Base-by-base conservation (phyloP, 2,113 vertebrate species). In the Protobothrops flavoviridis region DNA sequence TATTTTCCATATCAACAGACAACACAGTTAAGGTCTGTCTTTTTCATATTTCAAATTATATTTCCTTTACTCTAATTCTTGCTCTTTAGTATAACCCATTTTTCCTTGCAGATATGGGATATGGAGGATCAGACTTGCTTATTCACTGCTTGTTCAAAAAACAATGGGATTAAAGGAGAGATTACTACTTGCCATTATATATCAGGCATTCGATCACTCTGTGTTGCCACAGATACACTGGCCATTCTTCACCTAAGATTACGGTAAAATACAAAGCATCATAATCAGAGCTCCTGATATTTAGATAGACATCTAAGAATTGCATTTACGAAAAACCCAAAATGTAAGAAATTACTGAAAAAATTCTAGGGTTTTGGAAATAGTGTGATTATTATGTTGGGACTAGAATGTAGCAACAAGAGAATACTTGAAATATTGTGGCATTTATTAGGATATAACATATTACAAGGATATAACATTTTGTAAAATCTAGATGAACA, bases 41-140 rank as follows among this genome's bases (percentile, higher is more conserved):
- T 93, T 59, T 87, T 45, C 24, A 43, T 57, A 17, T 43, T 29
- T 45, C 50, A n/a, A 53, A 57, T 90, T 93, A 53, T 52, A 5
- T 85, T 90, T 90, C 11, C 12, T 10, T 43, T n/a, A n/a, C 59
- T 0, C 81, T n/a, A 21, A 17, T 90, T 74, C 8, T 90, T 94
- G 94, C 11, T 3, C 45, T 96, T 91, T 50, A 3, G 12, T 23
- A 52, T 89, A 29, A 85, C 55, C n/a, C 12, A 17, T 88, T 52
- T 39, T 95, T 53, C 48, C 24, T 26, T 89, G 55, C 95, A 98
- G 98, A 98, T 98, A 94, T 98, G 98, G 97, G 96, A 98, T 94
- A 97, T 98, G 88, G 96, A 98, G 87, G 98, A 97, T 45, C 97
- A 98, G 91, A 97, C 94, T 4, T 98, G 98, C 96, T 94, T 98